Conservation (phyloP, 2,888 invertebrate genomes). For the Lepidochrysops patricia region DNA sequence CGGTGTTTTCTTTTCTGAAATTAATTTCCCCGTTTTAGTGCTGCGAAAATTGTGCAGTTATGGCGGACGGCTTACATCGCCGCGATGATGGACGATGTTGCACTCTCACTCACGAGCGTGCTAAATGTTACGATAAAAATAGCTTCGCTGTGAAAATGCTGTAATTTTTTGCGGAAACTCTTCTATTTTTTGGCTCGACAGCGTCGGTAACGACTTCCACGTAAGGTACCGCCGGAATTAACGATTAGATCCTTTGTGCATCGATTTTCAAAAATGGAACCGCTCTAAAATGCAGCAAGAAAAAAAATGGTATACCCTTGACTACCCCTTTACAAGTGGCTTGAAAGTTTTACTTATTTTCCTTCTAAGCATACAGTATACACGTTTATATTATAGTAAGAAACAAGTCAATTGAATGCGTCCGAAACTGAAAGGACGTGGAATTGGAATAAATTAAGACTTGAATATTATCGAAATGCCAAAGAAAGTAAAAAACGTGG, state of each 20-base stretch:
- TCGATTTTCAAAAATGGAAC: background rate
- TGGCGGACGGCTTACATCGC: conserved; percentile 1
- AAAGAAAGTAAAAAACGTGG: too few relatives aligned
- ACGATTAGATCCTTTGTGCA: conserved; percentile 1
- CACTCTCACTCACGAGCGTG: conserved; percentile 7
- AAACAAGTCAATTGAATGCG: too few relatives aligned
- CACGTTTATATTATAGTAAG: too few relatives aligned
- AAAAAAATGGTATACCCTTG: too few relatives aligned
- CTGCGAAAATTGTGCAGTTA: conserved; percentile 1
- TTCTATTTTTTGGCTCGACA: background rate
- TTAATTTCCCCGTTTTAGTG: conserved; percentile 7
- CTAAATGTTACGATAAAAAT: conserved; percentile 4
- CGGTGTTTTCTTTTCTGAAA: conserved; percentile 8
- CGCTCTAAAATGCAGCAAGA: background rate
- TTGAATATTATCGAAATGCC: too few relatives aligned
- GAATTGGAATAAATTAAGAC: too few relatives aligned
- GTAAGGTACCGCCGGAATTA: background rate
- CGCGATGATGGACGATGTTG: conserved; percentile 10
- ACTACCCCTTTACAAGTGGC: background rate
- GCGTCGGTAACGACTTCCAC: background rate
- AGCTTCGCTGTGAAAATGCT: background rate
- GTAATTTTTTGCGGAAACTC: background rate
- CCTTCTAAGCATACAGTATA: too few relatives aligned
- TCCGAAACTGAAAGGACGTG: too few relatives aligned
- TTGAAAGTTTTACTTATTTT: background rate